Conservation (phyloP, 2,113 vertebrate genomes). For the Archocentrus centrarchus region DNA sequence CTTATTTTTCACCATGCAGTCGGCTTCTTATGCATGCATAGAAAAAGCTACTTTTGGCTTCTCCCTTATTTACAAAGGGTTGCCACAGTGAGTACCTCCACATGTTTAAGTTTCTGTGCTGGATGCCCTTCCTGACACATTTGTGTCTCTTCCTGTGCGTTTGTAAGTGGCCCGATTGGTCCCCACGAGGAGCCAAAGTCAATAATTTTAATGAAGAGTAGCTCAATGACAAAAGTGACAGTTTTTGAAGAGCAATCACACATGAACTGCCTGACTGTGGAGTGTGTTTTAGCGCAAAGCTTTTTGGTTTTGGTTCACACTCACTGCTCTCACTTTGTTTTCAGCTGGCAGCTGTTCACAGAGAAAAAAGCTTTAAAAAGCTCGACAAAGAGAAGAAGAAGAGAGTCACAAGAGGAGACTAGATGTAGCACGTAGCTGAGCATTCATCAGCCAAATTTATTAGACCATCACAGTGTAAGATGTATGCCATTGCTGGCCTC, state of each 20-base stretch:
- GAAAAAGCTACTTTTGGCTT: not conserved
- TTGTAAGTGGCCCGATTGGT: not conserved
- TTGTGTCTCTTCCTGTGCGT: accelerated
- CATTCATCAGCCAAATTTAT: no score
- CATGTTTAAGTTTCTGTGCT: no score
- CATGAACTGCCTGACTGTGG: not conserved
- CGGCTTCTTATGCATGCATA: no score
- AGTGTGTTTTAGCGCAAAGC: not conserved
- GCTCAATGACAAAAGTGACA: not conserved
- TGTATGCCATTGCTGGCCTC: no score
- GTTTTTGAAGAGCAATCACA: not conserved
- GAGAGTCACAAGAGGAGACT: no score
- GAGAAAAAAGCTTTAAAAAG: no score
- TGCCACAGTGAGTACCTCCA: not conserved
- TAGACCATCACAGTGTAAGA: no score
- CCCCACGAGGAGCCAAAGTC: not conserved
- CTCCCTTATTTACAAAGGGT: not conserved
- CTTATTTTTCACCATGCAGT: not conserved
- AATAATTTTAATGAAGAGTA: not conserved
- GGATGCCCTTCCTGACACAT: not conserved
- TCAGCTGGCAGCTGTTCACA: no score
- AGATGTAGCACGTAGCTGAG: no score
- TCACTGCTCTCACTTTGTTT: no score
- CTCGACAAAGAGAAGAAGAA: no score
- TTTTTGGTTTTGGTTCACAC: no score